A percentile compares a stretch with the other conserved stretches of the same genome.
Evolutionary conservation across 1,140 invertebrate genomes (phyloP).

Genomic region (Drosophila obscura): DNA sequence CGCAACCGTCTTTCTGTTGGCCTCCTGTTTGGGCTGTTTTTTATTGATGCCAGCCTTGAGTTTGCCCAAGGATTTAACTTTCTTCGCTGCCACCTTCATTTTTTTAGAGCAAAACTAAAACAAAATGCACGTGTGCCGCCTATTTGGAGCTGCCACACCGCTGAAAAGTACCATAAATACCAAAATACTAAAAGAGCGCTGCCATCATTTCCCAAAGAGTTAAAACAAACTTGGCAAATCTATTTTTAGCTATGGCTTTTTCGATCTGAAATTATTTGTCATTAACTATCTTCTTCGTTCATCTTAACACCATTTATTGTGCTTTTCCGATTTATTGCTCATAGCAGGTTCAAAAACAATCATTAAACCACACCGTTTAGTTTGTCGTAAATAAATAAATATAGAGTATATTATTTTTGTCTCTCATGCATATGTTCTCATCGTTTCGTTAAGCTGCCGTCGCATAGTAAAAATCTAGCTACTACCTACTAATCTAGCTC

Average conservation of each 20-base stretch:
- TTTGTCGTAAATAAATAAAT: too few relatives aligned
- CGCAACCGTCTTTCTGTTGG: not conserved
- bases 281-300: too few relatives aligned
- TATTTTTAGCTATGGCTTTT: not conserved
- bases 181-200: not conserved
- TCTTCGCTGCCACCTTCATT: constrained; percentile 64
- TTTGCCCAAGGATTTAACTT: constrained; percentile 48
- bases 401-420: too few relatives aligned
- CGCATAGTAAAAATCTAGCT: not conserved
- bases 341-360: too few relatives aligned
- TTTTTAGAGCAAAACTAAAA: constrained; percentile 39
- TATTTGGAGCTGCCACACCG: constrained; percentile 3
- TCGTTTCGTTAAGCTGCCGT: too few relatives aligned
- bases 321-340: too few relatives aligned
- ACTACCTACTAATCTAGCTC: too few relatives aligned
- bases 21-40: constrained; percentile 13
- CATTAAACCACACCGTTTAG: too few relatives aligned
- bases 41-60: constrained; percentile 35
- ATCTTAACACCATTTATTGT: too few relatives aligned
- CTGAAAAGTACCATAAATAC: too few relatives aligned
- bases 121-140: constrained; percentile 42
- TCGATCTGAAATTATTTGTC: too few relatives aligned
- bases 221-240: not conserved
- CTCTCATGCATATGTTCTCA: too few relatives aligned
- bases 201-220: constrained; percentile 8